Base-by-base conservation (phyloP, 2,797 vertebrate species). In the Phrynocephalus forsythii region DNA sequence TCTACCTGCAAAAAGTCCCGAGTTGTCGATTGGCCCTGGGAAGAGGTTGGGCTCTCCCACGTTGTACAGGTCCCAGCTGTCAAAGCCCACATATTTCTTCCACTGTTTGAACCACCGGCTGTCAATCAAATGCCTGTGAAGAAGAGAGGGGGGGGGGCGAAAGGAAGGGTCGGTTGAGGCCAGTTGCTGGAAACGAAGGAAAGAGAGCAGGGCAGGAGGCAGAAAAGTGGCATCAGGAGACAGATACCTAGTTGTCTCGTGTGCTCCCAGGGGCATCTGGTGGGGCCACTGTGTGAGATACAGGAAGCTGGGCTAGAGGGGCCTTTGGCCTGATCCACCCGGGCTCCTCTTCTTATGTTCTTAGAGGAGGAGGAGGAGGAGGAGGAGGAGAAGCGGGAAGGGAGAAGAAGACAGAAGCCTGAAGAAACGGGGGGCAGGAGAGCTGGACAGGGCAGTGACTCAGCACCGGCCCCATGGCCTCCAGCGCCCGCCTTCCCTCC, bases 1-100 rank as follows among this genome's bases (percentile, higher is more conserved):
- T 75, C 75, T 97, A 99, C 99, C 99, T 96, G 97, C 95, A 91
- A 99, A 99, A 63, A 99, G 97, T 44, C 98, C 98, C 1, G 98
- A 98, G 96, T 99, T 99, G 95, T 99, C 98, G 84, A 99, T 96
- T 1, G 98, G 98, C 91, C 99, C 99, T 7, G 99, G 99, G 90
- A 97, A 99, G 9, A 99, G 95, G 87, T 95, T 97, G 75, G 96
- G 97, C 86, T 99, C 98, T 13, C 98, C 98, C 79, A 97, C 97
- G 89, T 97, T 98, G 95, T 98, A 98, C 98, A 98, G 97, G 86
- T 99, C 99, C 98, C 98, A 99, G 93, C 97, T 99, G 95, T 99
- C 98, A 85, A 98, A 99, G 76, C 98, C 98, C 93, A 99, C 99
- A 91, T 99, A 99, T 87, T 99, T 99, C 96, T 99, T 99, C 99